These are phyloP conservation scores for Spodoptera litura DNA, from an alignment of 1,140 invertebrate genomes.

Conservation along the genomic window DNA sequence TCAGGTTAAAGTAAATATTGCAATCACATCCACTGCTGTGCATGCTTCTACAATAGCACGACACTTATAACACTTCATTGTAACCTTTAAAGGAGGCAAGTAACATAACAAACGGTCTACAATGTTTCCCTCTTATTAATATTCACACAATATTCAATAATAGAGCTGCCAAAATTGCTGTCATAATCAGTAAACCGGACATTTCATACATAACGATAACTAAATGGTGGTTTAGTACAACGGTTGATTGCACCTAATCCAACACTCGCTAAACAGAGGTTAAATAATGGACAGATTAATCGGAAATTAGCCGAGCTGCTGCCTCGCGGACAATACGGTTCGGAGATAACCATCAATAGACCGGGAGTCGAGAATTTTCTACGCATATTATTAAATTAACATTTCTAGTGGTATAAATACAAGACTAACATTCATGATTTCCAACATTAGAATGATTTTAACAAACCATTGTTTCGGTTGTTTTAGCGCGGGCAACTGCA, in stretches of 20 bases:
- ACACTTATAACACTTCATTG: too few relatives aligned
- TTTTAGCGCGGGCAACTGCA: too few relatives aligned
- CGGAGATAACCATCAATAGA: constrained; percentile 22
- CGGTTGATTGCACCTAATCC: constrained; percentile 46
- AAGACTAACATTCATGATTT: too few relatives aligned
- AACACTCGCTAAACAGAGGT: constrained; percentile 46
- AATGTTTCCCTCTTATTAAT: constrained; percentile 6
- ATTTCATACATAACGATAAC: constrained; percentile 16
- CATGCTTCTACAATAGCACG: too few relatives aligned
- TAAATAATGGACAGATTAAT: constrained; percentile 52
- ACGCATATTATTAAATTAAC: background rate
- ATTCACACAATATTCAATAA: constrained; percentile 20
- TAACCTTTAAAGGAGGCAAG: too few relatives aligned
- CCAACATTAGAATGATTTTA: too few relatives aligned
- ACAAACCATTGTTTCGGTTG: too few relatives aligned
- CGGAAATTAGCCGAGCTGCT: constrained; percentile 44
- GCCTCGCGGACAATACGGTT: constrained; percentile 35
- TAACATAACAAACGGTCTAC: too few relatives aligned
- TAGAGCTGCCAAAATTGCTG: constrained; percentile 3
- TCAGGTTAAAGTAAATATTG: too few relatives aligned
- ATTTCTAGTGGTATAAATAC: too few relatives aligned
- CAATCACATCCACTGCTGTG: too few relatives aligned
- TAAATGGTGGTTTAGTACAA: constrained; percentile 15
- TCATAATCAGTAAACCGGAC: constrained; percentile 15
- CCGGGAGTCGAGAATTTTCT: constrained; percentile 2